Percentiles rank a stretch among this genome's conserved stretches.
Evolutionary conservation across 1,140 invertebrate genomes (phyloP).

Genomic region (Wasmannia auropunctata): DNA sequence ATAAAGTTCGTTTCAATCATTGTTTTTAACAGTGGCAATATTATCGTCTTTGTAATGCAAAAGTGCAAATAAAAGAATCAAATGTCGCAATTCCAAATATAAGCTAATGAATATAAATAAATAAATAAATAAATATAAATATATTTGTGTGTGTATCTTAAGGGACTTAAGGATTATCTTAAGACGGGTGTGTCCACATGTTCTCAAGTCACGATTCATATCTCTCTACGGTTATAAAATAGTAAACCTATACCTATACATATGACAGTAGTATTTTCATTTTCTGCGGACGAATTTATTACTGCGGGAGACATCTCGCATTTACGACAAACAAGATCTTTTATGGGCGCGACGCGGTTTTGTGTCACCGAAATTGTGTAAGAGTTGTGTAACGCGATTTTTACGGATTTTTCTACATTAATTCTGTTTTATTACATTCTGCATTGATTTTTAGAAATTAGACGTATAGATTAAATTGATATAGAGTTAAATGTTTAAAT

Average conservation of each 20-base stretch:
- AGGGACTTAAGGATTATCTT: no score
- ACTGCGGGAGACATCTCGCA: conserved; percentile 7
- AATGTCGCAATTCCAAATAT: neutral
- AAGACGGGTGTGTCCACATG: neutral
- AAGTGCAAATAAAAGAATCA: conserved; percentile 27
- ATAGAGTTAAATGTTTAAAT: neutral
- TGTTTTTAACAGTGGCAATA: neutral
- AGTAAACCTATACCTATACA: conserved; percentile 21
- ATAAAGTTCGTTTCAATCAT: neutral
- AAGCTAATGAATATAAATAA: neutral
- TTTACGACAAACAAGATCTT: conserved; percentile 20
- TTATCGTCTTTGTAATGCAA: neutral
- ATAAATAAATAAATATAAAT: neutral
- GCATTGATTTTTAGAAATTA: neutral
- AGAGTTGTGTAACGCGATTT: neutral
- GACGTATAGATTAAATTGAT: neutral
- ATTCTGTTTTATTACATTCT: neutral
- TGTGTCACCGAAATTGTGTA: neutral
- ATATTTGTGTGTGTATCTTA: neutral
- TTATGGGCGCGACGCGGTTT: neutral
- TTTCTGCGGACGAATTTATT: conserved; percentile 34
- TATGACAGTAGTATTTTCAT: conserved; percentile 45
- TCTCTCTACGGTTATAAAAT: conserved; percentile 35
- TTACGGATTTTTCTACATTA: neutral
- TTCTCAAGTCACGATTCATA: neutral